phyloP scores from a whole-genome alignment of 1,140 invertebrate genomes.

The Acromyrmex echinatior region DNA sequence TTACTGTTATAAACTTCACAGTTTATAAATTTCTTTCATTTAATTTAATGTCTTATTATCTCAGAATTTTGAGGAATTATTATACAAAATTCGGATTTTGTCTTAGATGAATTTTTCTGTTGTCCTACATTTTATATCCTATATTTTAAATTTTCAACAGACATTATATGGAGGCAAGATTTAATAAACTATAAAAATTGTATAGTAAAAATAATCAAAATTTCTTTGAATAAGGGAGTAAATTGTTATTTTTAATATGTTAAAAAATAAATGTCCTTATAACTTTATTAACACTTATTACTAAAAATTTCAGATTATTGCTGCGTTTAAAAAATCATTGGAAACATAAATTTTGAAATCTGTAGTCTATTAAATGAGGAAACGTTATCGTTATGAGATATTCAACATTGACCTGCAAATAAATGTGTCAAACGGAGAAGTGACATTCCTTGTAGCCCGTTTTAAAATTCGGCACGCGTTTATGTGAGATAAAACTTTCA shows the following conservation, averaged over 20 bases:
- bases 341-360: neutral
- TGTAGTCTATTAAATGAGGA: neutral
- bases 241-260: neutral
- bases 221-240: neutral
- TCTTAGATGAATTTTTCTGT: neutral
- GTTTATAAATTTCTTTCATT: neutral
- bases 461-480: slow-evolving; percentile 35
- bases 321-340: neutral
- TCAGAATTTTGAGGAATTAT: neutral
- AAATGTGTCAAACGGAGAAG: slow-evolving; percentile 2
- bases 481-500: slow-evolving; percentile 34
- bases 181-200: neutral
- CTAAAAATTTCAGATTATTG: neutral
- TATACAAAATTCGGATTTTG: neutral
- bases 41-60: neutral
- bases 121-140: neutral
- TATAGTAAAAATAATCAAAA: neutral
- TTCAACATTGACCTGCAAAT: slow-evolving; percentile 11
- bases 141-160: neutral
- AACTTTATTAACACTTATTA: neutral
- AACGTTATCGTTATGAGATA: neutral
- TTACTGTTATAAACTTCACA: neutral
- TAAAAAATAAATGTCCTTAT: neutral
- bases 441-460: neutral
- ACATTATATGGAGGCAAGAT: neutral